Conservation (phyloP, 2,888 invertebrate species). For the Drosophila yooni region DNA sequence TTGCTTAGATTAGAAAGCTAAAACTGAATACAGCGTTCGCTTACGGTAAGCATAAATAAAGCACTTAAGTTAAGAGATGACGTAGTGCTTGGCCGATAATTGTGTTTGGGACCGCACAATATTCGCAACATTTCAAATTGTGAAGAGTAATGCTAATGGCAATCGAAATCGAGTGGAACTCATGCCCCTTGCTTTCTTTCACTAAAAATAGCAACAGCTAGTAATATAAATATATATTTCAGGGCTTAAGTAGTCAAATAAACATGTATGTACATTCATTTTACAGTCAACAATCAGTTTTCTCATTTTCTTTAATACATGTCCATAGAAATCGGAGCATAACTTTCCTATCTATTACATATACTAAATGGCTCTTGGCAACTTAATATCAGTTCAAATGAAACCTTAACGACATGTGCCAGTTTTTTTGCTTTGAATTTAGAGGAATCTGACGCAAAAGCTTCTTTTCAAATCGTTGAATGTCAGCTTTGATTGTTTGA, state of each 20-base stretch:
- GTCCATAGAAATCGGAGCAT: neutral
- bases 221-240: neutral
- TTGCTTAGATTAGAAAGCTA: conserved; percentile 35
- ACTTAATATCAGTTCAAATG: neutral
- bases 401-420: neutral
- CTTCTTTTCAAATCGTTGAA: neutral
- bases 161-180: neutral
- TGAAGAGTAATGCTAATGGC: neutral
- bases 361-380: neutral
- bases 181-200: neutral
- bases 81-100: conserved; percentile 18
- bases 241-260: neutral
- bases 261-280: neutral
- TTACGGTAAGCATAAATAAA: conserved; percentile 17
- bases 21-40: conserved; percentile 7
- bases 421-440: neutral
- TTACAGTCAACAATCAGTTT: neutral
- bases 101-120: neutral
- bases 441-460: neutral
- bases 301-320: neutral
- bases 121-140: neutral
- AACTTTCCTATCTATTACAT: neutral
- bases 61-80: conserved; percentile 43
- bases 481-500: neutral
- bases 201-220: neutral